Percentiles rank a stretch among this genome's conserved stretches.
Evolutionary conservation across 2,888 invertebrate species (phyloP).

Genomic region (Drosophila birchii): DNA sequence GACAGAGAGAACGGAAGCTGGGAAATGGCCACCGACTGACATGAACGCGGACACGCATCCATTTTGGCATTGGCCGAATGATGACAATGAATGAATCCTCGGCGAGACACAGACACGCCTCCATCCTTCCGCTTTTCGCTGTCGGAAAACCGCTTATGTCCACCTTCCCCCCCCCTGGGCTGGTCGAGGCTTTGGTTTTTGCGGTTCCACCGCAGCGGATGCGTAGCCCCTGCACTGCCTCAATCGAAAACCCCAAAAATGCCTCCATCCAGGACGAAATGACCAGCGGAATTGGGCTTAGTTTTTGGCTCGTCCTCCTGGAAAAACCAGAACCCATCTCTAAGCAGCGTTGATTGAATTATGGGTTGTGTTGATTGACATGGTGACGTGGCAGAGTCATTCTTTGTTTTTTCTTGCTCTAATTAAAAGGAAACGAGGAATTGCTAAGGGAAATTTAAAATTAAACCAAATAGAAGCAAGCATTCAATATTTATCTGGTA

Average conservation of each 20-base stretch:
- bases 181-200: constrained; percentile 81
- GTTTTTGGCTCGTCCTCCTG: neutral
- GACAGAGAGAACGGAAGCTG: no score
- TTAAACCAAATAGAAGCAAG: no score
- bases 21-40: constrained; percentile 12
- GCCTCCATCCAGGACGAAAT: constrained; percentile 5
- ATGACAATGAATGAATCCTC: constrained; percentile 67
- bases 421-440: neutral
- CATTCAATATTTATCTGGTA: no score
- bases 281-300: constrained; percentile 30
- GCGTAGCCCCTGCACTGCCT: constrained; percentile 36
- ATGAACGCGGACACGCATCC: constrained; percentile 32
- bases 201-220: constrained; percentile 78
- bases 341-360: constrained; percentile 27
- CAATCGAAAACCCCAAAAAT: constrained; percentile 8
- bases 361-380: constrained; percentile 27
- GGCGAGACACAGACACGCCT: constrained; percentile 63
- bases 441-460: no score
- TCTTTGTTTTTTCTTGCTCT: no score
- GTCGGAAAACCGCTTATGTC: constrained; percentile 13
- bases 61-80: constrained; percentile 53
- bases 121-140: constrained; percentile 6
- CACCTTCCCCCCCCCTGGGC: constrained; percentile 4
- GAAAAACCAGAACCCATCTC: constrained; percentile 1
- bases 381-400: neutral